Percentiles rank a stretch among this genome's conserved stretches.
Conservation (phyloP, 2,113 vertebrate species). For the Cariama cristata region DNA sequence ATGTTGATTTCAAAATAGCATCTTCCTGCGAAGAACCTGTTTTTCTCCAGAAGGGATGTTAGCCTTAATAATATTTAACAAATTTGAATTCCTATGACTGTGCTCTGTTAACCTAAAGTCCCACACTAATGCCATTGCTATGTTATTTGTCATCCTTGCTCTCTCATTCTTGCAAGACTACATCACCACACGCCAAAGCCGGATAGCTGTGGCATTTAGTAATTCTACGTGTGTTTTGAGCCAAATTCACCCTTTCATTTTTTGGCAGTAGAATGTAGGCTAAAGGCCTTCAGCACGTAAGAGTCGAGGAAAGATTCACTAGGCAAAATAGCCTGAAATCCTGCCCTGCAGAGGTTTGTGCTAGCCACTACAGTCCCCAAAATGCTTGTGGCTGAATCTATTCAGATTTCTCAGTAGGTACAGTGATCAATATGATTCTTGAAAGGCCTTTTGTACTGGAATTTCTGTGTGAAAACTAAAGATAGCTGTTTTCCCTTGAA, state of each 20-base stretch:
- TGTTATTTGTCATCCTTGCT: slow-evolving; percentile 42
- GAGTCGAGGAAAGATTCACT: background rate
- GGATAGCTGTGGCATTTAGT: slow-evolving; percentile 19
- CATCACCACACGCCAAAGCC: background rate
- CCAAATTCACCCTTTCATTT: background rate
- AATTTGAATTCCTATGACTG: background rate
- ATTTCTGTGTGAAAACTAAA: background rate
- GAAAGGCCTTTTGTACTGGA: background rate
- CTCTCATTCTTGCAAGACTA: slow-evolving; percentile 1
- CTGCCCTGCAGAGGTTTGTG: background rate
- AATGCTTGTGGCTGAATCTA: background rate
- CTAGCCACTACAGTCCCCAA: background rate
- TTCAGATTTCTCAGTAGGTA: background rate
- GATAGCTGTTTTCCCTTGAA: background rate
- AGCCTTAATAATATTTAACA: background rate
- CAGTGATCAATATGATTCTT: background rate
- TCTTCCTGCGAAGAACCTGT: background rate
- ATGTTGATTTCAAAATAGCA: slow-evolving; percentile 5
- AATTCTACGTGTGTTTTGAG: background rate
- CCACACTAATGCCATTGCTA: slow-evolving; percentile 14
- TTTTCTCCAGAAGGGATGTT: background rate
- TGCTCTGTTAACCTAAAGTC: background rate
- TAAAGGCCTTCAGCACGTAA: background rate
- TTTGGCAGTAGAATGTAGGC: background rate
- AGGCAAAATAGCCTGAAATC: background rate